Percentiles rank a stretch among this genome's conserved stretches.
Conservation (phyloP, 1,140 invertebrate species). For the Drosophila truncata region DNA sequence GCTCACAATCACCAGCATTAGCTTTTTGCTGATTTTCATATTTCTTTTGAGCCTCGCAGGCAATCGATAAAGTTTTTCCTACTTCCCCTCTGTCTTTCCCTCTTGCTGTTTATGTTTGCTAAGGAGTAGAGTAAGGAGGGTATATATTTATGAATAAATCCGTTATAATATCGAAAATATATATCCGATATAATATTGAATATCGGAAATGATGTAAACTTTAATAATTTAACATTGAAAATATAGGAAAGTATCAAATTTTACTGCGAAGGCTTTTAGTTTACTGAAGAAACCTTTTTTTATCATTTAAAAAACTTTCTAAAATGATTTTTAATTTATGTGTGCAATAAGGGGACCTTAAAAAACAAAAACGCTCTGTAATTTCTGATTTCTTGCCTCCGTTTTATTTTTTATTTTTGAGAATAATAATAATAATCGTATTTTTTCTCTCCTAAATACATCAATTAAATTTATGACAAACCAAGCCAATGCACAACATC, state of each 20-base stretch:
- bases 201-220: background rate
- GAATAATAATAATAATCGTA: background rate
- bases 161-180: background rate
- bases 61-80: conserved; percentile 30
- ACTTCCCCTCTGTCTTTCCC: background rate
- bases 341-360: no score
- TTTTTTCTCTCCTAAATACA: background rate
- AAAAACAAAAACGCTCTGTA: no score
- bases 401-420: no score
- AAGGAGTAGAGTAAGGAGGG: background rate
- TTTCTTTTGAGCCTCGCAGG: conserved; percentile 23
- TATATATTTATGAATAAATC: background rate
- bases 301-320: no score
- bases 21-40: conserved; percentile 49
- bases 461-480: background rate
- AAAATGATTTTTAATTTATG: no score
- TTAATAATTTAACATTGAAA: no score
- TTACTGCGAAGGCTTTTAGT: no score
- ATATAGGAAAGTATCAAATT: no score
- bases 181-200: background rate
- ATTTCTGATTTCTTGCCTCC: no score
- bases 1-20: conserved; percentile 30
- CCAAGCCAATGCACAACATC: background rate
- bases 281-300: no score
- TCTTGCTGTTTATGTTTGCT: background rate